Evolutionary conservation across 2,797 vertebrate species (phyloP), one percentile per base, ranked within the genome.

Genomic region (Columba guinea): DNA sequence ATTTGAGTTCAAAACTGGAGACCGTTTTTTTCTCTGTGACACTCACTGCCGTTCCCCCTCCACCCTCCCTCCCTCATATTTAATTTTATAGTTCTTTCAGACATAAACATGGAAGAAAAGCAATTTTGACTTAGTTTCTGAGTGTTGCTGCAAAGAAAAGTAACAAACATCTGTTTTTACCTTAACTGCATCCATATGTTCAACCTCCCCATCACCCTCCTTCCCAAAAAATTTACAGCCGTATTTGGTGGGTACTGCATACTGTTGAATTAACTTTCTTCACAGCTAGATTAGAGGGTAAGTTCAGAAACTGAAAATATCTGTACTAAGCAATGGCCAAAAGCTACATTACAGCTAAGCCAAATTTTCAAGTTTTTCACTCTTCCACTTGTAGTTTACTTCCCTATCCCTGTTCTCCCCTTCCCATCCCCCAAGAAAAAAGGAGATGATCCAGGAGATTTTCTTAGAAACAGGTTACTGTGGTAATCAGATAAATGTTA

Each of bases 111-210:
- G 81, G 90, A 95, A 96, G 96, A 96, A 98, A 98, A 94, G 92
- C 90, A 97, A 95, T 97, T 97, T 97, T 96, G 90, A 97, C 87
- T 97, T 95, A 90, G 89, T 97, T 97, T 97, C 96, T 97, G 92
- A 95, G 81, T 97, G 93, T 96, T 97, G 96, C 97, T 97, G 97
- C 96, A 97, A 97, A 97, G 95, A 97, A 97, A 97, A 97, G 94
- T 96, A 97, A 97, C 87, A 89, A 97, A 96, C 95, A 94, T 98
- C 95, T 97, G 97, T 97, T 97, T 97, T 98, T 98, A 97, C 94
- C 96, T 97, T 98, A 98, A 98, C 96, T 97, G 93, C 93, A 96
- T 97, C 97, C 97, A 98, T 97, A 97, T 98, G 97, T 98, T 97
- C 95, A 97, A 94, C 94, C 78, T 97, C 95, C 94, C 95, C 96